Percentiles rank a stretch among this genome's conserved stretches.
Conservation (phyloP, 64 coral and sea anemone genomes). For the Astreopora myriophthalma region DNA sequence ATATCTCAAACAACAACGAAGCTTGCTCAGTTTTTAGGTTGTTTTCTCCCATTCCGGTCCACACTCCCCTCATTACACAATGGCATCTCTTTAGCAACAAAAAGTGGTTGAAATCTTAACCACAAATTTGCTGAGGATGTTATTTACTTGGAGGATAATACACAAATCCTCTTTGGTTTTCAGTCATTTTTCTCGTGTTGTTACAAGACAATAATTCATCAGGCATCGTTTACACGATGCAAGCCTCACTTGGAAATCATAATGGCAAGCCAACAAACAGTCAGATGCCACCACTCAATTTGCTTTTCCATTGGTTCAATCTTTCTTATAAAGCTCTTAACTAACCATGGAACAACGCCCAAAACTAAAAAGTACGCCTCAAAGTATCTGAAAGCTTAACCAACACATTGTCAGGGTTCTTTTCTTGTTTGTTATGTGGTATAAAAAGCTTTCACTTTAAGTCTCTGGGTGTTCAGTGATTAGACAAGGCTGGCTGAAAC, state of each 20-base stretch:
- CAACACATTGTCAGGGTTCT: neutral
- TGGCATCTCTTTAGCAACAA: no score
- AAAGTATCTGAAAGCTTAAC: neutral
- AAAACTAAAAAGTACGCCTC: neutral
- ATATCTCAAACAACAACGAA: neutral
- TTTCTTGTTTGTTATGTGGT: no score
- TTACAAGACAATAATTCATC: neutral
- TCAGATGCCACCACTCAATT: neutral
- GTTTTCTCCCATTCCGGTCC: neutral
- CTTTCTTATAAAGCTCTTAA: neutral
- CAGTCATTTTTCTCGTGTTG: neutral
- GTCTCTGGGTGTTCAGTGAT: neutral
- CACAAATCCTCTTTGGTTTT: neutral
- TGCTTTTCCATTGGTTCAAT: neutral
- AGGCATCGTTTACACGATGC: neutral
- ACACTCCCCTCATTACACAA: neutral
- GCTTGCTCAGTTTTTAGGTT: neutral
- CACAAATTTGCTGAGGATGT: neutral
- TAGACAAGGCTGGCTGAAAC: neutral
- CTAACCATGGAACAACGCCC: no score
- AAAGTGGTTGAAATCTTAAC: neutral
- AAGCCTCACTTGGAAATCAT: neutral
- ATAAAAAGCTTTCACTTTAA: neutral
- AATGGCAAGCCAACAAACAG: neutral
- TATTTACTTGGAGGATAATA: neutral